Evolutionary conservation across 2,113 vertebrate genomes (phyloP), one percentile per base, ranked within the genome.

Genomic region (Syngnathus floridae): DNA sequence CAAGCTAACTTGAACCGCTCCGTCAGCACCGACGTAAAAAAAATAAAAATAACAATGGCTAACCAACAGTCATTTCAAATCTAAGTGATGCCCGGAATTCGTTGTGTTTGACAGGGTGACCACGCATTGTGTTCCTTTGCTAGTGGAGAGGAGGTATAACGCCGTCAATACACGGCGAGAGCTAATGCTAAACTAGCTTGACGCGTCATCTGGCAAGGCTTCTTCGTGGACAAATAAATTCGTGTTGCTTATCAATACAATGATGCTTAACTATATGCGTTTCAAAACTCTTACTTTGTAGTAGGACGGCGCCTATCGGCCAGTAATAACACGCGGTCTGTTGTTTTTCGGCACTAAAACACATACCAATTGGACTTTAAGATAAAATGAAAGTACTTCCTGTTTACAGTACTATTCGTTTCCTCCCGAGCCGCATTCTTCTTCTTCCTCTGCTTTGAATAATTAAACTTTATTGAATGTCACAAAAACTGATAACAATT

Each of bases 311-410:
- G n/a, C 40, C 40, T 61, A 61, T 61, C 38, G 21, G 21, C 11
- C 40, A 43, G 40, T 41, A 43, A 26, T 43, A 22, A 43, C n/a
- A 26, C 37, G 43, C 7, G n/a, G 5, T 61, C 16, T 4, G 59
- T 21, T 26, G 38, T 43, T 61, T 43, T 61, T 22, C 21, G 59
- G 59, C 59, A n/a, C 59, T 43, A 43, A 22, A 43, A 43, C 57
- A 43, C 38, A 43, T 22, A 43, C 38, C 59, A 61, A 38, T 26
- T 22, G 59, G 40, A 61, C 59, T 61, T 61, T 16, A 61, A 13
- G 38, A 43, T 61, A 61, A 61, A 61, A 61, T 61, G 59, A 61
- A 61, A 61, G 59, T 61, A 61, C 59, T 61, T 61, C 59, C 59
- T 61, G 59, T 61, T 61, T 61, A 61, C 59, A 61, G 40, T 61